A percentile compares a stretch with the other conserved stretches of the same genome.
These are phyloP conservation scores for Neolamprologus longior DNA, from an alignment of 2,113 vertebrate species.

Conservation along the genomic window DNA sequence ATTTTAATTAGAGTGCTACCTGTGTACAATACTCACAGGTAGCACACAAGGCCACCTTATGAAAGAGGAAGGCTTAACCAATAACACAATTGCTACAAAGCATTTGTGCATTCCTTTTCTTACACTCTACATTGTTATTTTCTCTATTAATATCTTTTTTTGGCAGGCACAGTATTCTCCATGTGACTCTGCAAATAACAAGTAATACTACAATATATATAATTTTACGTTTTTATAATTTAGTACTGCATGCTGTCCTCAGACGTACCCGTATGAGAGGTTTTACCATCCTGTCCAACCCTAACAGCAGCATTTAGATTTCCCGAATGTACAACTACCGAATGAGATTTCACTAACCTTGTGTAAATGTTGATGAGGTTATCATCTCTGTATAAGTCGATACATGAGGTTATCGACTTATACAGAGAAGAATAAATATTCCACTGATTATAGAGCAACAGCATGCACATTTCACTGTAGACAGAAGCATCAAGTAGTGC, in stretches of 20 bases:
- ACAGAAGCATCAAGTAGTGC: background rate
- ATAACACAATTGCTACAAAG: background rate
- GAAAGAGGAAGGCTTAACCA: background rate
- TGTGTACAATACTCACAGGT: background rate
- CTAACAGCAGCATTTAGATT: background rate
- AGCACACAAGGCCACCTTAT: background rate
- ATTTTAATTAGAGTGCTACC: background rate
- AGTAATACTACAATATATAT: background rate
- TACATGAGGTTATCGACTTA: background rate
- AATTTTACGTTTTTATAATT: background rate
- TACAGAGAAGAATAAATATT: background rate
- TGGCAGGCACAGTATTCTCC: background rate
- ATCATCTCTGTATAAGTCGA: background rate
- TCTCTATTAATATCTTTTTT: background rate
- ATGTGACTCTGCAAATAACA: background rate
- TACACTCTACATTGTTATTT: background rate
- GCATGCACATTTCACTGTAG: background rate
- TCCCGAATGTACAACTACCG: background rate
- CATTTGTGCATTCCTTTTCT: background rate
- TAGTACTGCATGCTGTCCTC: background rate
- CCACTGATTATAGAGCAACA: background rate
- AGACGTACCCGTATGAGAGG: background rate
- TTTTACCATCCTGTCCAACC: background rate
- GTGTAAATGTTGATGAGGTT: background rate
- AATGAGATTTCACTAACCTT: background rate